phyloP scores from a whole-genome alignment of 1,140 invertebrate genomes.

The Leguminivora glycinivorella region DNA sequence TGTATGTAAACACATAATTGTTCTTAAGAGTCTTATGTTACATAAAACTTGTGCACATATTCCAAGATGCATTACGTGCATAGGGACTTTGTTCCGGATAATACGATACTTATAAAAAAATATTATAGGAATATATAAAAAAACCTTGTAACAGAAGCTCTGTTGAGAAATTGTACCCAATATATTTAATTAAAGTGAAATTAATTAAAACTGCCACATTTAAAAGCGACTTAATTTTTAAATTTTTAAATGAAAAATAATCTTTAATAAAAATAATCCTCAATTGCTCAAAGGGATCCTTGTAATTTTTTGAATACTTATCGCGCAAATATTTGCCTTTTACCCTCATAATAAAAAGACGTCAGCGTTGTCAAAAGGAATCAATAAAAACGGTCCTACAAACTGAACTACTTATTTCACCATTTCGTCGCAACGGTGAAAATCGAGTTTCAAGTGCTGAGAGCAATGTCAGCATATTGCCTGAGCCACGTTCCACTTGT shows the following conservation, averaged over 20 bases:
- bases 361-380: slow-evolving; percentile 19
- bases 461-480: slow-evolving; percentile 65
- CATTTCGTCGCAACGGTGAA: slow-evolving; percentile 51
- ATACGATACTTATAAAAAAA: no score
- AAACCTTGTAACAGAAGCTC: no score
- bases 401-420: slow-evolving; percentile 52
- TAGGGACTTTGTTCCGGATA: no score
- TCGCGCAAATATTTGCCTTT: neutral
- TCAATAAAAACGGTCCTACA: slow-evolving; percentile 22
- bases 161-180: no score
- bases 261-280: neutral
- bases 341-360: slow-evolving; percentile 20
- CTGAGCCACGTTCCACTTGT: slow-evolving; percentile 55
- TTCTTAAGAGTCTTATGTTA: no score
- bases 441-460: slow-evolving; percentile 62
- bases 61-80: no score
- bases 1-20: no score
- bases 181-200: neutral
- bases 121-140: no score
- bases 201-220: neutral
- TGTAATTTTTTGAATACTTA: neutral
- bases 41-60: no score
- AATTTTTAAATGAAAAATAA: neutral
- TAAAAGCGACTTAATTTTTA: neutral
- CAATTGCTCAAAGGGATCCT: neutral